phyloP scores from a whole-genome alignment of 1,140 invertebrate species.

The Danaus plexippus region DNA sequence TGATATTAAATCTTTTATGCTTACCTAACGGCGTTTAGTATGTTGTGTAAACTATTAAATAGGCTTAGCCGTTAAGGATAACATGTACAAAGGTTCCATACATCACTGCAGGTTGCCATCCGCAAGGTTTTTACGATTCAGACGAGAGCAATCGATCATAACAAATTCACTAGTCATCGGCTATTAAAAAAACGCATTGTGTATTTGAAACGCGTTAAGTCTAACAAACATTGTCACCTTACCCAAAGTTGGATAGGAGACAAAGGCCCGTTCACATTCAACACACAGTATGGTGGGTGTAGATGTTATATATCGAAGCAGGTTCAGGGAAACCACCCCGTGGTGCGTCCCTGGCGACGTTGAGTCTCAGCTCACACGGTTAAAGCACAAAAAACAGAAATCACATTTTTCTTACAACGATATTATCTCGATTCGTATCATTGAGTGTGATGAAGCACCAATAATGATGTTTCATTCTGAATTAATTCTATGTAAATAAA shows the following conservation, averaged over 20 bases:
- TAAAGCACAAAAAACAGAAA: slow-evolving; percentile 57
- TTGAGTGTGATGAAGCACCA: slow-evolving; percentile 63
- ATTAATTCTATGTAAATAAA: slow-evolving; percentile 51
- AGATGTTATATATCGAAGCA: slow-evolving; percentile 59
- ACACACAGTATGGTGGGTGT: slow-evolving; percentile 57
- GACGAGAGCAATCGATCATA: slow-evolving; percentile 57
- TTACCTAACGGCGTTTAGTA: background rate
- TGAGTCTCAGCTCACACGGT: slow-evolving; percentile 51
- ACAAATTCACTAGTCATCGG: slow-evolving; percentile 71
- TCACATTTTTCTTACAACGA: slow-evolving; percentile 48
- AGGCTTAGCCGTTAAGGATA: slow-evolving; percentile 13
- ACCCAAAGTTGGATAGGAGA: slow-evolving; percentile 45
- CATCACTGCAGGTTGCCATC: slow-evolving; percentile 34
- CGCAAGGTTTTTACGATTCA: slow-evolving; percentile 37
- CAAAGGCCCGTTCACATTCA: slow-evolving; percentile 50
- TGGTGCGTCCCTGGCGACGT: slow-evolving; percentile 58
- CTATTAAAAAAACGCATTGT: slow-evolving; percentile 65
- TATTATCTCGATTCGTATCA: slow-evolving; percentile 62
- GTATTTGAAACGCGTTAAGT: slow-evolving; percentile 53
- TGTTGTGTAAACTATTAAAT: slow-evolving; percentile 13
- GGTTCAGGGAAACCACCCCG: slow-evolving; percentile 61
- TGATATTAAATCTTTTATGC: slow-evolving; percentile 2
- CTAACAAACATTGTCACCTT: slow-evolving; percentile 67
- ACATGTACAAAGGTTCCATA: slow-evolving; percentile 23
- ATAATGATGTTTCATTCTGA: slow-evolving; percentile 68